A percentile compares a stretch with the other conserved stretches of the same genome.
Evolutionary conservation across 2,797 vertebrate species (phyloP).

Genomic region (Clarias pachynema): DNA sequence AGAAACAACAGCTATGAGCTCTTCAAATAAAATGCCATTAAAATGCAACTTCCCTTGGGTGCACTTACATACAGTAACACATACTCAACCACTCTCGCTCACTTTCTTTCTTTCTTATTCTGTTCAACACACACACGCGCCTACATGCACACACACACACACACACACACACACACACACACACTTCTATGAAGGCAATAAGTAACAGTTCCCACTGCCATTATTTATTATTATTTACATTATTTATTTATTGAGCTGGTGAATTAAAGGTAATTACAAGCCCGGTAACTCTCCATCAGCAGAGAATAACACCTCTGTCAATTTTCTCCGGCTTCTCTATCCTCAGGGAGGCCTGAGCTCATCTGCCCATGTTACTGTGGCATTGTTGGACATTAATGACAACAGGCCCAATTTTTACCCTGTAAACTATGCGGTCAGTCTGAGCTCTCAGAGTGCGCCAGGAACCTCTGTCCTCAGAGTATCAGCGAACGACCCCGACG

Average conservation of each 20-base stretch:
- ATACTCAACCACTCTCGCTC: not conserved
- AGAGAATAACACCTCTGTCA: not conserved
- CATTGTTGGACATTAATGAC: slow-evolving; percentile 90
- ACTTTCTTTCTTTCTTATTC: not conserved
- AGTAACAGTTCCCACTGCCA: slow-evolving; percentile 24
- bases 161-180: not conserved
- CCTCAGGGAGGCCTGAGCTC: slow-evolving; percentile 89
- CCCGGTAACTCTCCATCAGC: slow-evolving; percentile 25
- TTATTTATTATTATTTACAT: slow-evolving; percentile 52
- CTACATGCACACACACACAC: not conserved
- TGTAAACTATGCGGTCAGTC: slow-evolving; percentile 86
- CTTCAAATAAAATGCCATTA: slow-evolving; percentile 41
- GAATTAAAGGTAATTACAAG: slow-evolving; percentile 58
- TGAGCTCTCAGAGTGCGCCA: slow-evolving; percentile 89
- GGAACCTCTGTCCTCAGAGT: slow-evolving; percentile 91
- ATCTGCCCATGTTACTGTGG: slow-evolving; percentile 84
- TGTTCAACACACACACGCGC: not conserved
- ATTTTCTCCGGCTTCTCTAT: not conserved
- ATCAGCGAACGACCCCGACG: slow-evolving; percentile 90
- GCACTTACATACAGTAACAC: not conserved
- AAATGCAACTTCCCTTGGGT: slow-evolving; percentile 2
- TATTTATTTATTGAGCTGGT: slow-evolving; percentile 15
- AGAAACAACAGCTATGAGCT: slow-evolving; percentile 29
- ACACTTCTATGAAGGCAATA: not conserved
- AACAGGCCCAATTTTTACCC: slow-evolving; percentile 93